These are phyloP conservation scores for Ceryle rudis DNA, from an alignment of 2,797 vertebrate genomes.

Conservation along the genomic window DNA sequence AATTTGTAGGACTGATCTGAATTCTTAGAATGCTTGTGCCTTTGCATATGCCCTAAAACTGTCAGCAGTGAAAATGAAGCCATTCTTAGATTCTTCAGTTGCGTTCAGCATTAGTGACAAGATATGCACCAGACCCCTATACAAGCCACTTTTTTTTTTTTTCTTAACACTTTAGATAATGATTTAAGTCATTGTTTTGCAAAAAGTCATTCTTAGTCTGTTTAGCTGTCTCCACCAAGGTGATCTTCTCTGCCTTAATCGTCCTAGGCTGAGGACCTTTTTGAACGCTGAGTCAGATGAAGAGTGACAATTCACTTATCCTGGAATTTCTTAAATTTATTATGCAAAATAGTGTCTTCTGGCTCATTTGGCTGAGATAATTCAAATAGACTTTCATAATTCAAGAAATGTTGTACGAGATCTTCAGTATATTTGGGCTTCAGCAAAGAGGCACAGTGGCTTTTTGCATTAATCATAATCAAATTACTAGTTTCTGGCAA, in stretches of 20 bases:
- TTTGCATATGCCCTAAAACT: background rate
- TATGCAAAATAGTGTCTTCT: background rate
- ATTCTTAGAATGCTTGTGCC: background rate
- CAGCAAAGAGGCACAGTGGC: background rate
- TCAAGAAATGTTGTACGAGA: background rate
- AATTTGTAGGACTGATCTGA: background rate
- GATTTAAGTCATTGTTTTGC: background rate
- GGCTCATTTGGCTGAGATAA: background rate
- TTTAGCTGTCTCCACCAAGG: background rate
- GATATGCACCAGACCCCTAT: background rate
- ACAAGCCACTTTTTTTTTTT: background rate
- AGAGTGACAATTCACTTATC: background rate
- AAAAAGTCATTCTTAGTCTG: background rate
- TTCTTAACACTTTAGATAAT: background rate
- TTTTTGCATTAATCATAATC: background rate
- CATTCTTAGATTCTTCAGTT: background rate
- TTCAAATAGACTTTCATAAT: background rate
- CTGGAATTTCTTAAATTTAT: no score
- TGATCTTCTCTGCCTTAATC: background rate
- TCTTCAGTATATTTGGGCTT: background rate
- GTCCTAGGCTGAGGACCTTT: background rate
- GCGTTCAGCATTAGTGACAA: background rate
- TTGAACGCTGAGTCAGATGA: background rate
- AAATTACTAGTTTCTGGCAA: background rate
- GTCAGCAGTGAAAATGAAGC: background rate